Base-by-base conservation (phyloP, 2,888 invertebrate species). In the Melipona bicolor region DNA sequence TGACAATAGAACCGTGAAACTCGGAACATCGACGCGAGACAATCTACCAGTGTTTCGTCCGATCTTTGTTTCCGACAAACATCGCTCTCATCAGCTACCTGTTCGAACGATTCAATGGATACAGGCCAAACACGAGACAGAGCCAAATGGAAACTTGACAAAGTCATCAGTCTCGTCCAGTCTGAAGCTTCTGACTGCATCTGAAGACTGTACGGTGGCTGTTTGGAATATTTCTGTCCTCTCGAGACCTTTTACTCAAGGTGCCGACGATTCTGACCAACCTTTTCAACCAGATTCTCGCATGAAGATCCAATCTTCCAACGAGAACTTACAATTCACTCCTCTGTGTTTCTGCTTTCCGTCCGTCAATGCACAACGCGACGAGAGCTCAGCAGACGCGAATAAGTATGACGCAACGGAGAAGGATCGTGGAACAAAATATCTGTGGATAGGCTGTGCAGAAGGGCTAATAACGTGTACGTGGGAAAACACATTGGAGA, bases 401-500 rank as follows among this genome's bases (percentile, higher is more conserved):
- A 43, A 52, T 11, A 65, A 76, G 32, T 67, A 67, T 50, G 15
- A 61, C 4, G 32, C 73, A 0, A 82, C 87, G 4, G 76, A 81
- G 4, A 77, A 79, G 0, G 75, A 87, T 9, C 65, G 77, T 50
- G 24, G 15, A 59, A 59, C 50, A 19, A 87, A 79, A 24, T 86
- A 88, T 70, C 77, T 94, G 21, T 91, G 91, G 90, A 79, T 90
- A 13, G 93, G 93, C 3, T 92, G 93, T 3, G 81, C 84, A 13
- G 89, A 91, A 61, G 95, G 94, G 72, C 84, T 95, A 24, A 36
- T 92, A 0, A 85, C 95, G 87, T 93, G 95, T 69, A 93, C 95
- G 0, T 97, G 97, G 97, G 96, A 96, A 89, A 97, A 97, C 88
- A 96, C 96, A 84, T 96, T 96, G 80, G 95, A 96, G 89, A 95